Conservation (phyloP, 2,888 invertebrate species). For the Lasioglossum morio region DNA sequence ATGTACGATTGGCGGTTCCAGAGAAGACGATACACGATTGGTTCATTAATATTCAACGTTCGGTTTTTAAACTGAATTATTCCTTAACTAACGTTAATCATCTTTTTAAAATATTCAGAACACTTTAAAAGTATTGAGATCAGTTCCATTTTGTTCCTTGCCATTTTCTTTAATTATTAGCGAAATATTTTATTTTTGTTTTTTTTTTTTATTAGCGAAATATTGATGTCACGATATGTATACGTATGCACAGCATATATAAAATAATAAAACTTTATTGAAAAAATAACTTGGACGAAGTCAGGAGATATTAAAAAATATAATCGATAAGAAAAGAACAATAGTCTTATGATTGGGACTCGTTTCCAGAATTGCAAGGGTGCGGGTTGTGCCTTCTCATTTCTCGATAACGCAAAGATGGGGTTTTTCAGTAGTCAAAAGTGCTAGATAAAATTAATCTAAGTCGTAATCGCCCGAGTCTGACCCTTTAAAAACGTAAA, state of each 20-base stretch:
- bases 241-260: neutral
- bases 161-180: neutral
- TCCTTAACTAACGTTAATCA: neutral
- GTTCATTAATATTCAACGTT: slow-evolving; percentile 38
- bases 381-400: too few relatives aligned
- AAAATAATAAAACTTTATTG: neutral
- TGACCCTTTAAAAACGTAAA: neutral
- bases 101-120: neutral
- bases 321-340: neutral
- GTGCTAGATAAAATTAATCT: too few relatives aligned
- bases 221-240: neutral
- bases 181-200: too few relatives aligned
- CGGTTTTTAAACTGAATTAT: slow-evolving; percentile 45
- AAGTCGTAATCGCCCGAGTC: too few relatives aligned
- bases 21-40: slow-evolving; percentile 18
- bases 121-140: neutral
- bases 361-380: too few relatives aligned
- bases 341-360: neutral
- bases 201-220: neutral
- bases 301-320: neutral
- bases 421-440: too few relatives aligned
- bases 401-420: too few relatives aligned
- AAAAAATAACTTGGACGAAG: neutral
- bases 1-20: slow-evolving; percentile 50
- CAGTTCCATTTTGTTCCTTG: neutral